Base-by-base conservation (phyloP, 2,888 invertebrate genomes). In the Slavum lentiscoides region DNA sequence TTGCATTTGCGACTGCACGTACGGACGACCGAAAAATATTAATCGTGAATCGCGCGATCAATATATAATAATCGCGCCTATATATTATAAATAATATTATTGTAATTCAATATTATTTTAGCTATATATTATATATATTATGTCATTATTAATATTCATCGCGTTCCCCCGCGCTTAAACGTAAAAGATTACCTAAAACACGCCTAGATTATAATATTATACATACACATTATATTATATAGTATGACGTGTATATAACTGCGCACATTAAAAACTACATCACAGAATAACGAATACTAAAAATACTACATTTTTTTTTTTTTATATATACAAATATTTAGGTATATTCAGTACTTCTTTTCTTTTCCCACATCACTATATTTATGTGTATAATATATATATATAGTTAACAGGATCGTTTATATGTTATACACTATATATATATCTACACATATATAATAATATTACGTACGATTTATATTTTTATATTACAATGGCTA, bases 231-330 rank as follows among this genome's bases (percentile, higher is more conserved):
- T 30, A 30, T 30, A 30, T 30, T 19, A 39, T 15, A 11, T 39
- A 21, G n/a, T 21, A 67, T n/a, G n/a, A n/a, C 8, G 19, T 30
- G 9, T 39, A 66, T 37, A 9, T 66, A 9, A 62, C 23, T n/a
- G n/a, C 53, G 9, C 75, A 59, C 39, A 15, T 58, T 75, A 75
- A 75, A 67, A 75, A 67, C 75, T 75, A 75, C 67, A 75, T 75
- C 75, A 75, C 75, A 75, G 75, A 67, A 67, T 49, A 67, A 75
- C 55, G 3, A 74, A 66, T 39, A 55, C 67, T 75, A 75, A 75
- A 67, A 43, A 67, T 75, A 75, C 53, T 2, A 8, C 17, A 8
- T 55, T 49, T 64, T 66, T 39, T n/a, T 23, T 62, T 39, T 39
- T 17, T 59, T 37, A 15, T 49, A 19, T 17, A 21, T 39, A 21